Evolutionary conservation across 2,888 invertebrate genomes (phyloP).

Genomic region (Hecatera dysodea): DNA sequence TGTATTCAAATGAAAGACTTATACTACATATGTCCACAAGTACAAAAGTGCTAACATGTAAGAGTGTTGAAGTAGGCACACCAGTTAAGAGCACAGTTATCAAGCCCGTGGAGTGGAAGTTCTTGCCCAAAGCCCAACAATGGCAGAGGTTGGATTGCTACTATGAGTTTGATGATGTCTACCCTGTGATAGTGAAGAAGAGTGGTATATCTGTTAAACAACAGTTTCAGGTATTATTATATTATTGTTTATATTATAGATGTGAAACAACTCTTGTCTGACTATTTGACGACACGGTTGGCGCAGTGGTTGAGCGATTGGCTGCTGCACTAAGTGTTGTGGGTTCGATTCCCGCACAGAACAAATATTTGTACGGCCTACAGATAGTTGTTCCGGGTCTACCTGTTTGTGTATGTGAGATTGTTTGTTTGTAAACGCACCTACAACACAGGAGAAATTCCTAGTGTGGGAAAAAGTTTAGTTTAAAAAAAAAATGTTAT

Average conservation of each 20-base stretch:
- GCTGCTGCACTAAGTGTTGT: no score
- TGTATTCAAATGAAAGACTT: conserved; percentile 91
- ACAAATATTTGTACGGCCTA: no score
- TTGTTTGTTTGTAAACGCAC: no score
- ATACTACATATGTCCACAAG: conserved; percentile 91
- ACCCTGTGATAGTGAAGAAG: conserved; percentile 92
- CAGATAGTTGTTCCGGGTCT: no score
- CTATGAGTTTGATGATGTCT: conserved; percentile 94
- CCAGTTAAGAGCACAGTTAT: conserved; percentile 84
- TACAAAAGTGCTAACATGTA: conserved; percentile 91
- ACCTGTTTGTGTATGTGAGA: no score
- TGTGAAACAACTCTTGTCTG: no score
- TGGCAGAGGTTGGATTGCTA: conserved; percentile 95
- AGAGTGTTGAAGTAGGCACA: conserved; percentile 91
- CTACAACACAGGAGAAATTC: no score
- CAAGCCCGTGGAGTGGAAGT: conserved; percentile 95
- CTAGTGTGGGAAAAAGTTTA: no score
- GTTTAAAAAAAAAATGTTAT: no score
- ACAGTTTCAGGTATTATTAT: conserved; percentile 91
- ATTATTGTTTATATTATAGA: not conserved
- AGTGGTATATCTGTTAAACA: conserved; percentile 92
- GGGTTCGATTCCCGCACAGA: no score
- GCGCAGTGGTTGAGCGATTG: no score
- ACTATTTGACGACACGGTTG: no score
- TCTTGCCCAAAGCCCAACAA: conserved; percentile 92